phyloP scores from a whole-genome alignment of 2,888 invertebrate species.

The Thereva unica region DNA sequence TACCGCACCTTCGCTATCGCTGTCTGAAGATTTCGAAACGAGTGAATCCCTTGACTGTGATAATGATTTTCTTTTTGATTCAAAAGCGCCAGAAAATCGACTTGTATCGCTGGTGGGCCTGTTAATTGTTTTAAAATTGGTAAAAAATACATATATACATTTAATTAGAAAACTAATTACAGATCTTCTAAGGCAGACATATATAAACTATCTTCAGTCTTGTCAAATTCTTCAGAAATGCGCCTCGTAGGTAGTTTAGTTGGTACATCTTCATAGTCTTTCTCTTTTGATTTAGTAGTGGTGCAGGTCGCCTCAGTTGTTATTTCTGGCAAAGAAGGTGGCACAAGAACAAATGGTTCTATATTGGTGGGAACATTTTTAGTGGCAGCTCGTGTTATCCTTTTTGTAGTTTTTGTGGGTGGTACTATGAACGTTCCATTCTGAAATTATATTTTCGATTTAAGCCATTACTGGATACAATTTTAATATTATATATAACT shows the following conservation, averaged over 20 bases:
- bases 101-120: constrained; percentile 49
- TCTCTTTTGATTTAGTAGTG: constrained; percentile 51
- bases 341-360: constrained; percentile 39
- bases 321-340: neutral
- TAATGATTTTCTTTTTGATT: constrained; percentile 43
- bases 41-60: neutral
- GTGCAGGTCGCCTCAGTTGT: constrained; percentile 50
- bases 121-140: constrained; percentile 41
- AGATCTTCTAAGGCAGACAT: constrained; percentile 76
- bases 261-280: constrained; percentile 49
- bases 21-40: constrained; percentile 53
- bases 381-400: constrained; percentile 53
- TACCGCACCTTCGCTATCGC: constrained; percentile 46
- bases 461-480: neutral
- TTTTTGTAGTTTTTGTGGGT: constrained; percentile 47
- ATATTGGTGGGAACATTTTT: constrained; percentile 54
- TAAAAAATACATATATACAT: neutral
- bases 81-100: constrained; percentile 53
- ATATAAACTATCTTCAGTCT: constrained; percentile 76
- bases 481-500: neutral
- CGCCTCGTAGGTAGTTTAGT: constrained; percentile 58
- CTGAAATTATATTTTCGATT: constrained; percentile 45
- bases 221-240: constrained; percentile 71
- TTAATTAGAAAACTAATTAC: constrained; percentile 58
- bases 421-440: constrained; percentile 52